These are phyloP conservation scores for Melanostoma scalare DNA, from an alignment of 2,888 invertebrate genomes.

Conservation along the genomic window DNA sequence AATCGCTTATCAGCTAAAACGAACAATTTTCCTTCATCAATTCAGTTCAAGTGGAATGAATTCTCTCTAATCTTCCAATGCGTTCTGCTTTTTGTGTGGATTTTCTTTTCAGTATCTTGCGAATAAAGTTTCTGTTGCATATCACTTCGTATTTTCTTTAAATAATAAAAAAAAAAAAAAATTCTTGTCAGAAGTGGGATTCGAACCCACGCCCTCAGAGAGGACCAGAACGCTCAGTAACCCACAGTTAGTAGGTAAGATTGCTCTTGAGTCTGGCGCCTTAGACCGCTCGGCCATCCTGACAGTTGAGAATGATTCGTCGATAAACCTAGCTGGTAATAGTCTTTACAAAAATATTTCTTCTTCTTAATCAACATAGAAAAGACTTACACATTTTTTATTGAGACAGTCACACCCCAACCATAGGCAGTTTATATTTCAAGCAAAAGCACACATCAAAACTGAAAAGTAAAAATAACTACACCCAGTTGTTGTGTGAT, in stretches of 20 bases:
- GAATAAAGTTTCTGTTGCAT: too few species aligned
- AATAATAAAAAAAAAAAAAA: constrained; percentile 35
- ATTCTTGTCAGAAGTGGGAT: constrained; percentile 70
- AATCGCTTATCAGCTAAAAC: too few species aligned
- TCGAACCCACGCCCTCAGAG: constrained; percentile 73
- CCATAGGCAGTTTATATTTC: constrained; percentile 5
- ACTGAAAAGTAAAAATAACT: constrained; percentile 59
- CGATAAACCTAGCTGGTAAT: not conserved
- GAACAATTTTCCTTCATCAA: too few species aligned
- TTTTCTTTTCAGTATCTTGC: too few species aligned
- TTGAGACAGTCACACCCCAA: constrained; percentile 7
- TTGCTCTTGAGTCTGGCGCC: constrained; percentile 78
- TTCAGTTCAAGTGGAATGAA: too few species aligned
- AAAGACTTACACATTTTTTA: not conserved
- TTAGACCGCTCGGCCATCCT: constrained; percentile 78
- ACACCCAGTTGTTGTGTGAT: constrained; percentile 47
- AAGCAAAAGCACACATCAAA: constrained; percentile 26
- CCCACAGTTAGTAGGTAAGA: constrained; percentile 66
- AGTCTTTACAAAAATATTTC: not conserved
- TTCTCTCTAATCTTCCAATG: too few species aligned
- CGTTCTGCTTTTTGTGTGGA: too few species aligned
- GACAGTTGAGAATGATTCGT: constrained; percentile 56
- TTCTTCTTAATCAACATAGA: not conserved
- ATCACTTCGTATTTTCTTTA: not conserved
- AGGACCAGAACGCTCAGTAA: constrained; percentile 71